Base-by-base conservation (phyloP, 1,140 invertebrate genomes). In the Drosophila leontia region DNA sequence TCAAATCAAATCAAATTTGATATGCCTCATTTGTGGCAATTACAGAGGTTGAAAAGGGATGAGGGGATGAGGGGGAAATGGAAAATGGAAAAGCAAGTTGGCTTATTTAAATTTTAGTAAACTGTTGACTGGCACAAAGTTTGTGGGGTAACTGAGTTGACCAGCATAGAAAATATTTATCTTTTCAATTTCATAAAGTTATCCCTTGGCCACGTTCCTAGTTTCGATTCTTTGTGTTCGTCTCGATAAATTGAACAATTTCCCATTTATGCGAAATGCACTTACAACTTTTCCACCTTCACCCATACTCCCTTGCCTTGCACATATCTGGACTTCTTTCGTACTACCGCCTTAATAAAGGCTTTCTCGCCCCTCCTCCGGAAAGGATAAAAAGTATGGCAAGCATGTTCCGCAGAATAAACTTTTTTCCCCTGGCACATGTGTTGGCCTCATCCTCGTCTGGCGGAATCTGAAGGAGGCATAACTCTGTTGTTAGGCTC, bases 171-270 rank as follows among this genome's bases (percentile, higher is more conserved):
- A 75, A 82, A 79, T 64, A 82, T 86, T 79, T 85, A 78, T 82
- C 47, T 78, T 67, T 78, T 81, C 78, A 81, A 81, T 85, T 86
- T 71, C 53, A 55, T 61, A 57, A 71, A 81, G 69, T 86, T 86
- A 29, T 71, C 29, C 63, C 64, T 64, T 67, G 44, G 32, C 60
- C 59, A 64, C 44, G 42, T 58, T 75, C 34, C 23, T 23, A 68
- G 67, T 32, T 67, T 72, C 26, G 47, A 71, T 71, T 71, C 67
- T 71, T 72, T 72, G 67, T 71, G 45, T 50, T 71, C 59, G 44
- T 41, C 37, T 55, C 78, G 60, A 86, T 86, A 86, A 79, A 86
- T 86, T 86, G 75, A 78, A 86, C 75, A 86, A 86, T 85, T 86
- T 86, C 78, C 82, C 55, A 76, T 86, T 82, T 86, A 79, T 81